A percentile compares a stretch with the other conserved stretches of the same genome.
Conservation (phyloP, 2,797 vertebrate species). For the Denticeps clupeoides region DNA sequence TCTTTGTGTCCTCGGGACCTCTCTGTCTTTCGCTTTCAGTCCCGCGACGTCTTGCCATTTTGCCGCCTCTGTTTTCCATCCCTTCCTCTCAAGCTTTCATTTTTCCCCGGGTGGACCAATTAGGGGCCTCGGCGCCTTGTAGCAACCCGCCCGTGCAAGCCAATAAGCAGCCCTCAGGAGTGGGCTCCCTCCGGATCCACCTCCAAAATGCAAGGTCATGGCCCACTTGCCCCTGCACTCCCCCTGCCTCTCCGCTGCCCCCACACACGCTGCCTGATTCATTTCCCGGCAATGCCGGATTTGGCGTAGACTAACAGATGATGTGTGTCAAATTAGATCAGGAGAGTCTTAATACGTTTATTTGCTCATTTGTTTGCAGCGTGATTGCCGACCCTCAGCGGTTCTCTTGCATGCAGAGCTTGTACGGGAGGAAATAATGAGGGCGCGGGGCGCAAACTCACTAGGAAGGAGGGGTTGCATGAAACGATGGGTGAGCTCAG, state of each 20-base stretch:
- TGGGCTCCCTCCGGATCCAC: not conserved
- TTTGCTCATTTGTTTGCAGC: conserved; percentile 8
- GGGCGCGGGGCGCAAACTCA: too few relatives aligned
- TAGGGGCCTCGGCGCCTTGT: conserved; percentile 26
- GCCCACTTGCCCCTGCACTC: not conserved
- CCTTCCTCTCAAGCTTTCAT: conserved; percentile 42
- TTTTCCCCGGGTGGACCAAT: conserved; percentile 14
- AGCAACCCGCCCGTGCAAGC: not conserved
- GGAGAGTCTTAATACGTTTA: conserved; percentile 6
- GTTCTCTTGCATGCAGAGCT: too few relatives aligned
- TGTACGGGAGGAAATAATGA: too few relatives aligned
- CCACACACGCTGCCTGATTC: not conserved
- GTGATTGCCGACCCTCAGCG: not conserved
- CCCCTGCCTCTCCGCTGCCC: not conserved
- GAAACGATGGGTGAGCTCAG: too few relatives aligned
- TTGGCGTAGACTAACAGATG: conserved; percentile 9
- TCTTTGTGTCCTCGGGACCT: too few relatives aligned
- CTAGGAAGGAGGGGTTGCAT: too few relatives aligned
- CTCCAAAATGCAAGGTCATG: not conserved
- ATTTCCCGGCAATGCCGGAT: not conserved
- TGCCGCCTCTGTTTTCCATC: conserved; percentile 3
- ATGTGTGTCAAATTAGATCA: conserved; percentile 15
- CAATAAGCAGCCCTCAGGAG: not conserved
- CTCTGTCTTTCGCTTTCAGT: not conserved
- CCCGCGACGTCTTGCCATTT: not conserved